phyloP scores from a whole-genome alignment of 1,140 invertebrate species.

The Eubasilissa regina region DNA sequence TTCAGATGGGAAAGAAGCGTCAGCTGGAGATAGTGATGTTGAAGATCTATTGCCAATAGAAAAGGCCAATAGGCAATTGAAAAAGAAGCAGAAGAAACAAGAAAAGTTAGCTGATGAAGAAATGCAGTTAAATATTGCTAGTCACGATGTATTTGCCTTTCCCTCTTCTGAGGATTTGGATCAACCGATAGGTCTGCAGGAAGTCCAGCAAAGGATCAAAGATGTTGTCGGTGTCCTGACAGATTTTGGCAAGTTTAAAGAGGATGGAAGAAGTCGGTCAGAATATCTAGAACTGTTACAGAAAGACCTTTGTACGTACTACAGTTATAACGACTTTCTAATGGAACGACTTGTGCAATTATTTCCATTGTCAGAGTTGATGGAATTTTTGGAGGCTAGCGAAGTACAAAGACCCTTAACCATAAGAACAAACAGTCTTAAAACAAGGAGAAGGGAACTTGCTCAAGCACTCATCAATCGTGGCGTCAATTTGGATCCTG shows the following conservation, averaged over 20 bases:
- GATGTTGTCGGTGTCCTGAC: conserved; percentile 90
- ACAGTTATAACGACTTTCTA: conserved; percentile 97
- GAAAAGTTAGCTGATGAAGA: conserved; percentile 86
- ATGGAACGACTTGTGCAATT: conserved; percentile 96
- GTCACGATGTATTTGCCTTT: conserved; percentile 84
- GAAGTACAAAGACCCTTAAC: conserved; percentile 96
- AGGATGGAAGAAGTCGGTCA: conserved; percentile 81
- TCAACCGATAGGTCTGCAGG: conserved; percentile 83
- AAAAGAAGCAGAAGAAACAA: conserved; percentile 81
- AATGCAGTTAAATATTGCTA: conserved; percentile 82
- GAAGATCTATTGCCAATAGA: conserved; percentile 89
- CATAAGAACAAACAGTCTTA: conserved; percentile 95
- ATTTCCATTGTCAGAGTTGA: conserved; percentile 90
- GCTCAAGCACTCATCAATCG: conserved; percentile 95
- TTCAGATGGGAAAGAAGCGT: conserved; percentile 70
- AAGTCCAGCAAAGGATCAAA: conserved; percentile 92
- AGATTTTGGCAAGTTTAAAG: conserved; percentile 89
- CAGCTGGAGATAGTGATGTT: conserved; percentile 68
- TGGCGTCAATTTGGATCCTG: conserved; percentile 97
- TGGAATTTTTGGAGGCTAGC: conserved; percentile 97
- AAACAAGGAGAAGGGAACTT: conserved; percentile 93
- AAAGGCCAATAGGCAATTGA: conserved; percentile 86
- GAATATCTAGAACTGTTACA: conserved; percentile 89
- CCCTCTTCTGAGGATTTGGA: conserved; percentile 82
- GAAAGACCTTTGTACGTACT: conserved; percentile 94